phyloP scores from a whole-genome alignment of 2,888 invertebrate genomes.

The Globia sparganii region DNA sequence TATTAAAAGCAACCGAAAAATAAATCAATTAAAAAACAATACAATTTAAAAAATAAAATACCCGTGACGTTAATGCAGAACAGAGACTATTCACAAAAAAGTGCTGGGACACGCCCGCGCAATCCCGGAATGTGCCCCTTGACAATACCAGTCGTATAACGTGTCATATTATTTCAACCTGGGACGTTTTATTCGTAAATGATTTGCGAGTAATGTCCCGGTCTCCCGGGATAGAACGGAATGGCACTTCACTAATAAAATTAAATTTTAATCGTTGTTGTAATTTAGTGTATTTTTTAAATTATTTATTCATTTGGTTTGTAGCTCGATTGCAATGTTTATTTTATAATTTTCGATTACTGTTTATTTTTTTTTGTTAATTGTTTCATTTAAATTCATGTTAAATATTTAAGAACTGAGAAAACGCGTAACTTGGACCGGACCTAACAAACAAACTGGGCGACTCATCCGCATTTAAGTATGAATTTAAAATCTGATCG shows the following conservation, averaged over 20 bases:
- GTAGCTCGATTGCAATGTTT: background rate
- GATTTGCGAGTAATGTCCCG: constrained; percentile 76
- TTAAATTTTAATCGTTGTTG: constrained; percentile 71
- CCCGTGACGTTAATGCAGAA: constrained; percentile 50
- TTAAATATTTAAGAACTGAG: background rate
- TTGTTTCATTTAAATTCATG: background rate
- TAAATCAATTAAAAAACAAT: constrained; percentile 57
- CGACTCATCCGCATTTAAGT: background rate
- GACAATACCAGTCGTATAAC: constrained; percentile 77
- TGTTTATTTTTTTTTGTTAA: too few relatives aligned
- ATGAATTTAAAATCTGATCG: constrained; percentile 3
- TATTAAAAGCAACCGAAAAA: constrained; percentile 30
- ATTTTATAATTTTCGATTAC: background rate
- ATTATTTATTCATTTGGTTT: background rate
- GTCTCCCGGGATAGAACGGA: constrained; percentile 69
- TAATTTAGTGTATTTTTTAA: constrained; percentile 72
- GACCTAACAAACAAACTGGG: background rate
- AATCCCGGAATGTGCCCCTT: constrained; percentile 74
- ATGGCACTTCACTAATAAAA: constrained; percentile 71
- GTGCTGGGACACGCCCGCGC: constrained; percentile 67
- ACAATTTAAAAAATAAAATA: constrained; percentile 51
- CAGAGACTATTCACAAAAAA: constrained; percentile 61
- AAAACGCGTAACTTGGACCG: background rate
- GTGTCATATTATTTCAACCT: constrained; percentile 80
- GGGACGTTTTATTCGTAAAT: constrained; percentile 76